phyloP scores from a whole-genome alignment of 2,797 vertebrate genomes.

The Macrochelys suwanniensis region DNA sequence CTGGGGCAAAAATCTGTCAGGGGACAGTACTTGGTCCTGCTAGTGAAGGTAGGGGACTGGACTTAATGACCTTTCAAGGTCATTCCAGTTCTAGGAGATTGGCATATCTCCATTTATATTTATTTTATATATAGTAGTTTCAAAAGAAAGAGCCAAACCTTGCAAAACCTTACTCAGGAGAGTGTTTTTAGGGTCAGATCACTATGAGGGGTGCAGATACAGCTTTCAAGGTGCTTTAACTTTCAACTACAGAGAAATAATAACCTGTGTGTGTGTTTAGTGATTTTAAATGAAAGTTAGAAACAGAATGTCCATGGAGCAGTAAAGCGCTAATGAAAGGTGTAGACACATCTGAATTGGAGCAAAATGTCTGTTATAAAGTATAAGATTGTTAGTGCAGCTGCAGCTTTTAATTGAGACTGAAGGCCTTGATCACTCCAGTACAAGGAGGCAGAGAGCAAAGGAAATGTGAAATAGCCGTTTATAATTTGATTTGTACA shows the following conservation, averaged over 20 bases:
- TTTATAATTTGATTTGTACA: neutral
- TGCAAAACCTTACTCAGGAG: neutral
- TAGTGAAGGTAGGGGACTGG: too few species aligned
- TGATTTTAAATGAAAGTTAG: conserved; percentile 55
- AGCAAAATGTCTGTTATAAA: conserved; percentile 48
- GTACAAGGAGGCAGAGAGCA: conserved; percentile 53
- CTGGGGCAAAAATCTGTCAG: too few species aligned
- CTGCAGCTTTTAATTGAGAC: conserved; percentile 75
- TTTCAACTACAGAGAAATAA: conserved; percentile 67
- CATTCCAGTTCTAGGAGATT: too few species aligned
- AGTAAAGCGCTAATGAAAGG: conserved; percentile 70
- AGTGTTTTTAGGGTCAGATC: conserved; percentile 5
- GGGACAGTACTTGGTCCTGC: too few species aligned
- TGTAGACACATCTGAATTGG: conserved; percentile 65
- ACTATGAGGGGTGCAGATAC: conserved; percentile 69
- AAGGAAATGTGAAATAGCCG: conserved; percentile 47
- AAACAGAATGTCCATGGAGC: conserved; percentile 67
- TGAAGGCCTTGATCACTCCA: conserved; percentile 68
- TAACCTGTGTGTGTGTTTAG: conserved; percentile 45
- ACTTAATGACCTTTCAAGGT: too few species aligned
- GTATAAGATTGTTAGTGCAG: conserved; percentile 71
- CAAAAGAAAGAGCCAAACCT: conserved; percentile 19
- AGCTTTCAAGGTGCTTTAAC: conserved; percentile 51
- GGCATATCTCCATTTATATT: too few species aligned
- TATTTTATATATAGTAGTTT: neutral